Conservation (phyloP, 2,113 vertebrate genomes). For the Lophotis ruficrista region DNA sequence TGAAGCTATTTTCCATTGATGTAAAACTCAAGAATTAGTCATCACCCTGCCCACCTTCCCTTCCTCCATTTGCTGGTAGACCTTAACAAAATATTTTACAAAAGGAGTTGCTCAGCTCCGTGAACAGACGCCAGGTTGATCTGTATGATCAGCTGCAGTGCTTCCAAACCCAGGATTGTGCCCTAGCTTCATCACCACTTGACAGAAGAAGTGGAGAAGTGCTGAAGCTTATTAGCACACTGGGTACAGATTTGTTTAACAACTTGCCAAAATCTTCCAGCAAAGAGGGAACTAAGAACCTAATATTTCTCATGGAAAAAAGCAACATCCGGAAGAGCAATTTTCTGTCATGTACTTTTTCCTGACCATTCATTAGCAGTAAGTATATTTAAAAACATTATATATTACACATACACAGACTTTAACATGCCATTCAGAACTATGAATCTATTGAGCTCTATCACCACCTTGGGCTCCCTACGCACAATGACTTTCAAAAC, state of each 20-base stretch:
- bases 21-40: neutral
- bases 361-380: neutral
- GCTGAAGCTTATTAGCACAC: neutral
- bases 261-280: conserved; percentile 17
- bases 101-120: neutral
- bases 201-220: neutral
- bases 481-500: neutral
- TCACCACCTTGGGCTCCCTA: neutral
- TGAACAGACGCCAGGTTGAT: neutral
- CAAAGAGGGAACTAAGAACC: neutral
- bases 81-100: neutral
- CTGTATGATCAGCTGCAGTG: neutral
- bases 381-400: neutral
- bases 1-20: neutral
- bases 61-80: neutral
- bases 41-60: neutral
- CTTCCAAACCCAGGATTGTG: neutral
- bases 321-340: neutral
- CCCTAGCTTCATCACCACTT: neutral
- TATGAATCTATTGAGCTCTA: neutral
- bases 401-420: neutral
- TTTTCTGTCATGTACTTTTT: neutral
- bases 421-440: neutral
- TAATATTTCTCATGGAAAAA: neutral
- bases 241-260: neutral